Conservation (phyloP, 2,888 invertebrate species). For the Dendrolimus pini region DNA sequence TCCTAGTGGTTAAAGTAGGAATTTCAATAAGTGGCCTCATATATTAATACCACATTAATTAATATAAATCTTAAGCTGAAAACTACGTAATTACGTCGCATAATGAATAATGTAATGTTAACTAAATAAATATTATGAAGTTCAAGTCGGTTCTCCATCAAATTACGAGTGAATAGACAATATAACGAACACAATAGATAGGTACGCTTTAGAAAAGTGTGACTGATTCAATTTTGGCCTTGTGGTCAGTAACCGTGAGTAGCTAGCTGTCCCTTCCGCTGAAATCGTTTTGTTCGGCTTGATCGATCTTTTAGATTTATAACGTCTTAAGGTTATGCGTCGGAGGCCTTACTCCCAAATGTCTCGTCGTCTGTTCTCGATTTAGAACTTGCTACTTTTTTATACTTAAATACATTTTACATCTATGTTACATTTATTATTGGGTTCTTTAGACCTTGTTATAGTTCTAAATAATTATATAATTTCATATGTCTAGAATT, state of each 20-base stretch:
- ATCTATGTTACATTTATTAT: no score
- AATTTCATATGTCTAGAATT: no score
- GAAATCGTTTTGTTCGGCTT: conserved; percentile 8
- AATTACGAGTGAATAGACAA: not conserved
- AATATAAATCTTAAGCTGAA: no score
- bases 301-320: not conserved
- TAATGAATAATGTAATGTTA: no score
- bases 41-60: no score
- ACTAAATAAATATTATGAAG: no score
- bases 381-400: no score
- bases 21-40: not conserved
- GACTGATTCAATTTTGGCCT: conserved; percentile 22
- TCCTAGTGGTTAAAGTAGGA: not conserved
- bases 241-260: conserved; percentile 39
- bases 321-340: not conserved
- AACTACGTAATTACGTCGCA: not conserved
- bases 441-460: no score
- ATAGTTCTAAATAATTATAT: no score
- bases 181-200: conserved; percentile 1
- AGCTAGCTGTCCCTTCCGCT: conserved; percentile 11
- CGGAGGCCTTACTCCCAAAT: no score
- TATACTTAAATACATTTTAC: no score
- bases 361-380: no score
- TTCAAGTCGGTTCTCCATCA: not conserved
- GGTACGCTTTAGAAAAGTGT: conserved; percentile 5